Conservation (phyloP, 2,113 vertebrate species). For the Agapornis roseicollis region DNA sequence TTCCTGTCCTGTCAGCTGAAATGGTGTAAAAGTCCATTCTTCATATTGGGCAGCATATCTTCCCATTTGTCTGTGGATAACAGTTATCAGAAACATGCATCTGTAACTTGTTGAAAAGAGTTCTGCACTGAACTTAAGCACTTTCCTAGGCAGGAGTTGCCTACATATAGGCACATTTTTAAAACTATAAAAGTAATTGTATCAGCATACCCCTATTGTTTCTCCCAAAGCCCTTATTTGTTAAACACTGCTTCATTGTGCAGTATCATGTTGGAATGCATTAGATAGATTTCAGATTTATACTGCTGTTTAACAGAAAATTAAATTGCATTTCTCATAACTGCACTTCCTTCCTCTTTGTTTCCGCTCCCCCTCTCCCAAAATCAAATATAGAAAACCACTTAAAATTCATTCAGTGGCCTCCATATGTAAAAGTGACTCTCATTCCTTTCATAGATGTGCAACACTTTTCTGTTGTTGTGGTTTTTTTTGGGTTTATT, state of each 20-base stretch:
- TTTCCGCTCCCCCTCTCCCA: not conserved
- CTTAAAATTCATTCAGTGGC: slow-evolving; percentile 22
- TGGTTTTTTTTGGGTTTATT: not conserved
- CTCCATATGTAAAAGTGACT: not conserved
- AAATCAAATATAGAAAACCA: slow-evolving; percentile 21
- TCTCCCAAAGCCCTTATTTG: not conserved
- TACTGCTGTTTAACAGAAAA: slow-evolving; percentile 17
- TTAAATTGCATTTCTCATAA: slow-evolving; percentile 16
- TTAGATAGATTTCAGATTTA: not conserved
- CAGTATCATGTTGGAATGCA: not conserved
- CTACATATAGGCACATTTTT: not conserved
- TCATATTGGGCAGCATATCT: not conserved
- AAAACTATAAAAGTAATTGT: not conserved
- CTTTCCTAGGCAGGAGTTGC: not conserved
- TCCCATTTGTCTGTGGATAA: not conserved
- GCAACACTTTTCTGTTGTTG: not conserved
- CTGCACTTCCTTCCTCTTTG: slow-evolving; percentile 52
- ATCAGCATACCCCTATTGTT: not conserved
- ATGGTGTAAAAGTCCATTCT: not conserved
- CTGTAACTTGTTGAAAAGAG: slow-evolving; percentile 4
- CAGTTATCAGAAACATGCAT: not conserved
- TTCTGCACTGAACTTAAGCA: not conserved
- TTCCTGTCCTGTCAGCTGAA: not conserved
- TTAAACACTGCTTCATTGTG: not conserved
- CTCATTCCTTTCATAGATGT: not conserved